Evolutionary conservation across 2,113 vertebrate species (phyloP).

Genomic region (Callorhinus ursinus): DNA sequence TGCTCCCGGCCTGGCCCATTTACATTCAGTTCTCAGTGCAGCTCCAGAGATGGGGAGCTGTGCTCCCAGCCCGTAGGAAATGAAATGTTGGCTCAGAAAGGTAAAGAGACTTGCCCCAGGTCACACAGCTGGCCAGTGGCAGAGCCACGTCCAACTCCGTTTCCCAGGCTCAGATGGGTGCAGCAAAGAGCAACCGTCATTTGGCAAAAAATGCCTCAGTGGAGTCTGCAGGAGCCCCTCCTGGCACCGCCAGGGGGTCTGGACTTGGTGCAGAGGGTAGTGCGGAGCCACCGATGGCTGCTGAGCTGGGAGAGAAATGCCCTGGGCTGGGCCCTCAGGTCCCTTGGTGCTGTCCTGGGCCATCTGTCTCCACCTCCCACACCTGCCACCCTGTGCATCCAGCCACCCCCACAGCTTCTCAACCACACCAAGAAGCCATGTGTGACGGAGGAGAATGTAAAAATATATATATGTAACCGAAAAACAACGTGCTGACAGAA

Average conservation of each 20-base stretch:
- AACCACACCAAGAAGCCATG: constrained; percentile 51
- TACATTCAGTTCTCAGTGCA: not conserved
- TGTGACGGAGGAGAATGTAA: constrained; percentile 70
- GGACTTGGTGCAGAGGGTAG: not conserved
- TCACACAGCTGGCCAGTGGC: not conserved
- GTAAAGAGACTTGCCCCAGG: not conserved
- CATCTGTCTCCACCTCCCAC: constrained; percentile 63
- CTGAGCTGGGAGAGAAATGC: not conserved
- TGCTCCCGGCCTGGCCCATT: accelerated
- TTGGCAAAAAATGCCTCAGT: accelerated
- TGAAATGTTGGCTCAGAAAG: not conserved
- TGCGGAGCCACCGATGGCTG: not conserved
- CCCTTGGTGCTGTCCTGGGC: not conserved
- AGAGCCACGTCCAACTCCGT: not conserved
- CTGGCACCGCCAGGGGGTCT: accelerated
- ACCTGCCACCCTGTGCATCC: constrained; percentile 20
- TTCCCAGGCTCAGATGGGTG: not conserved
- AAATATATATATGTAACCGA: constrained; percentile 68
- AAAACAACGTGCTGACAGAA: constrained; percentile 73
- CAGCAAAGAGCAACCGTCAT: not conserved
- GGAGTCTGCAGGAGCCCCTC: not conserved
- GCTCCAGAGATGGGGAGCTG: not conserved
- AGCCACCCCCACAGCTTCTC: constrained; percentile 55
- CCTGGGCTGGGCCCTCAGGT: not conserved
- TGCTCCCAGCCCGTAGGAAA: not conserved